A percentile compares a stretch with the other conserved stretches of the same genome.
These are phyloP conservation scores for Copidosoma aretas DNA, from an alignment of 2,888 invertebrate species.

Conservation along the genomic window DNA sequence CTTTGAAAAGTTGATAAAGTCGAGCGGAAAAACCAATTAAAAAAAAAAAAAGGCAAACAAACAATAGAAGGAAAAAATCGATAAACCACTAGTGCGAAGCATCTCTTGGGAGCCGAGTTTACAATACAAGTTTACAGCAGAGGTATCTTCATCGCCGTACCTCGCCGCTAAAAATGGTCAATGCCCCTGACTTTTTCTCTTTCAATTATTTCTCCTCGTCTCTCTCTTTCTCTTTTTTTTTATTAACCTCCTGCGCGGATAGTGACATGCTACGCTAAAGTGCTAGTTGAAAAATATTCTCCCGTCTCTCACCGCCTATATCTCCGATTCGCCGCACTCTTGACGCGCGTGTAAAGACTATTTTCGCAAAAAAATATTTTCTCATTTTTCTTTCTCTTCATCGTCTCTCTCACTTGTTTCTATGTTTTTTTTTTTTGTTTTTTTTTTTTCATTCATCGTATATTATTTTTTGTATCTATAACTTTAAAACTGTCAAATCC, in stretches of 20 bases:
- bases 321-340: conserved; percentile 11
- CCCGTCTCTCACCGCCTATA: conserved; percentile 16
- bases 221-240: conserved; percentile 11
- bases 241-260: conserved; percentile 29
- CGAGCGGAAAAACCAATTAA: conserved; percentile 29
- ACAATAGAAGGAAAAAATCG: conserved; percentile 15
- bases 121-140: conserved; percentile 33
- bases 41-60: conserved; percentile 27
- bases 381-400: conserved; percentile 9
- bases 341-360: conserved; percentile 50
- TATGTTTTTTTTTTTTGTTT: conserved; percentile 40
- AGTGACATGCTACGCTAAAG: conserved; percentile 40
- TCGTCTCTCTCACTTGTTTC: conserved; percentile 46
- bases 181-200: conserved; percentile 34
- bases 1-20: conserved; percentile 12
- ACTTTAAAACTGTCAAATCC: conserved; percentile 56
- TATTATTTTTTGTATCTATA: conserved; percentile 43
- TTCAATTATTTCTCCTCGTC: background rate
- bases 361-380: conserved; percentile 58
- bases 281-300: conserved; percentile 54
- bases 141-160: conserved; percentile 21
- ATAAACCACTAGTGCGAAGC: conserved; percentile 34
- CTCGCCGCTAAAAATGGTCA: conserved; percentile 40
- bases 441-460: conserved; percentile 29
- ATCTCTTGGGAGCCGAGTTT: conserved; percentile 28